A percentile compares a stretch with the other conserved stretches of the same genome.
Evolutionary conservation across 2,888 invertebrate genomes (phyloP).

Genomic region (Pammene fasciana): DNA sequence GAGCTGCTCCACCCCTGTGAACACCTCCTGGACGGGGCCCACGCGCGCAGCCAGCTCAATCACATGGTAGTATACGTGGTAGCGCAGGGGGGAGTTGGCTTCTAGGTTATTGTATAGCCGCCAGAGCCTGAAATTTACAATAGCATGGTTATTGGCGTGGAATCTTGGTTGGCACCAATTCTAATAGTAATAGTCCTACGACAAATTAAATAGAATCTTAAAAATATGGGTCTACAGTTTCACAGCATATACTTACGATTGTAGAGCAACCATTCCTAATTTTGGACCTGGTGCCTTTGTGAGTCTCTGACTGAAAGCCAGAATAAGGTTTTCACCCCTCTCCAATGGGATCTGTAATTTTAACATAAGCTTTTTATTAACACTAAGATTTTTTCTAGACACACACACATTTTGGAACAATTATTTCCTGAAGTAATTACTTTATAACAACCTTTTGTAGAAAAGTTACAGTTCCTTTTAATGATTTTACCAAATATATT

Average conservation of each 20-base stretch:
- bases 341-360: constrained; percentile 89
- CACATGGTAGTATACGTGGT: constrained; percentile 96
- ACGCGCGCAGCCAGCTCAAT: constrained; percentile 94
- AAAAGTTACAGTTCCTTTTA: too few species aligned
- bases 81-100: constrained; percentile 91
- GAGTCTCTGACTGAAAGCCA: constrained; percentile 96
- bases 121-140: constrained; percentile 87
- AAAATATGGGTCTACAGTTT: not conserved
- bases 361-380: not conserved
- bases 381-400: too few species aligned
- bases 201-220: too few species aligned
- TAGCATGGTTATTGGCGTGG: too few species aligned
- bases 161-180: too few species aligned
- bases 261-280: constrained; percentile 90
- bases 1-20: constrained; percentile 91
- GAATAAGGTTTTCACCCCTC: constrained; percentile 93
- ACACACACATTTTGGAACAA: too few species aligned
- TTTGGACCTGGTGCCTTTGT: constrained; percentile 93
- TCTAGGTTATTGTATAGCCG: constrained; percentile 96
- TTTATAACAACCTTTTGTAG: too few species aligned
- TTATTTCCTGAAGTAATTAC: too few species aligned
- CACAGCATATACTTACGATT: constrained; percentile 86
- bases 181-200: too few species aligned
- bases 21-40: constrained; percentile 92
- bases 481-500: too few species aligned